phyloP scores from a whole-genome alignment of 2,888 invertebrate species.

The Taphrorychus bicolor region DNA sequence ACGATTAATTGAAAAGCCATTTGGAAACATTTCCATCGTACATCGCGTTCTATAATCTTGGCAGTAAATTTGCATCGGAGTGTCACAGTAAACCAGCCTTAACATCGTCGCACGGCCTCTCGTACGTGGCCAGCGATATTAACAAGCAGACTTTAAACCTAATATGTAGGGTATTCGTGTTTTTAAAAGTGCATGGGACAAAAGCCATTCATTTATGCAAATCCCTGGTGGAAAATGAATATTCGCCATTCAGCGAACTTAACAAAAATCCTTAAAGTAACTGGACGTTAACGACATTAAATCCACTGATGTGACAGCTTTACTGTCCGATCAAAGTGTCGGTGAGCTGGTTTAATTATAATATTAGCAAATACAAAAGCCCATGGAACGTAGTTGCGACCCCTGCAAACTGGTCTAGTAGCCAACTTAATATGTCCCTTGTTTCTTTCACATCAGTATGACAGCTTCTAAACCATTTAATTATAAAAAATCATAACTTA shows the following conservation, averaged over 20 bases:
- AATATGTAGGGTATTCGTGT: neutral
- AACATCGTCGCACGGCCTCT: too few species aligned
- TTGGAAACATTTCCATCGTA: too few species aligned
- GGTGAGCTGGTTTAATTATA: constrained; percentile 53
- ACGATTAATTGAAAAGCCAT: too few species aligned
- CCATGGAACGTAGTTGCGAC: constrained; percentile 19
- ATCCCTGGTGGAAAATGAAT: constrained; percentile 7
- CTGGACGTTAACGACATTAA: constrained; percentile 26
- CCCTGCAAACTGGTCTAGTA: constrained; percentile 6
- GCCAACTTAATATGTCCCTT: too few species aligned
- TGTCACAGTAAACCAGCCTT: too few species aligned
- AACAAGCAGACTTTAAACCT: neutral
- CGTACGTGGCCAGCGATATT: too few species aligned
- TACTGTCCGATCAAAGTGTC: constrained; percentile 54
- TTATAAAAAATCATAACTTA: too few species aligned
- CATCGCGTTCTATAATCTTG: too few species aligned
- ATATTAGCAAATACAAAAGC: constrained; percentile 51
- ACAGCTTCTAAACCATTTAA: too few species aligned
- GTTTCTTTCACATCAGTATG: too few species aligned
- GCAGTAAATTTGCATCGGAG: too few species aligned
- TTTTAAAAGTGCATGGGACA: neutral
- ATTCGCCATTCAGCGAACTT: neutral
- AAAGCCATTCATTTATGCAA: constrained; percentile 16
- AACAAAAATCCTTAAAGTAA: constrained; percentile 22
- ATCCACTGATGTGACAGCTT: constrained; percentile 46